Evolutionary conservation across 2,888 invertebrate genomes (phyloP), one percentile per base, ranked within the genome.

Genomic region (Diadegma fenestrale): DNA sequence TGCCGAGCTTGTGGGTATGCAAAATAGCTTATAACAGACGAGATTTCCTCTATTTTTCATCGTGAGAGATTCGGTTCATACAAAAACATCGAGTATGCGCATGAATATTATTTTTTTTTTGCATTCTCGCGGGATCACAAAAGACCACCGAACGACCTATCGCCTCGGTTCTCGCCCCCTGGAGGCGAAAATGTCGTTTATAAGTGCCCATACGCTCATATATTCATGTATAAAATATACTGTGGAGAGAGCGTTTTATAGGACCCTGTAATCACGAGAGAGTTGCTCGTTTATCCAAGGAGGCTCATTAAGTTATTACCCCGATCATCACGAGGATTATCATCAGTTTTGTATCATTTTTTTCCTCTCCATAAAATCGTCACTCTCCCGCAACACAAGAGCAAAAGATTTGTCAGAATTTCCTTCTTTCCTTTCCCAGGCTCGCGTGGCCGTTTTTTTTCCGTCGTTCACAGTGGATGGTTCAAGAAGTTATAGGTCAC

Each of bases 261-360:
- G 64, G 41, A 71, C 80, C 81, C 85, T 77, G 80, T 61, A 82
- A 85, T 85, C 85, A 80, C 71, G 76, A 51, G 80, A 77, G 79
- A 80, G 83, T 78, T 58, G 83, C 87, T 84, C 85, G 87, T 85
- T 85, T 77, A 87, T 84, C 84, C 85, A 77, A 82, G 83, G 83
- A 82, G 85, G 66, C 87, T 86, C 88, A 87, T 88, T 86, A 88
- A 88, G 85, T 85, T 84, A 87, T 88, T 88, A 88, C 82, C 85
- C 66, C 78, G 84, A 85, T 80, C 72, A 82, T 85, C 82, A 72
- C 76, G 85, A 88, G 77, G 76, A 81, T 85, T 85, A 85, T 82
- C 85, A 72, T 68, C 8, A n/a, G 43, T 76, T 58, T 79, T 73
- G 33, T 75, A 22, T 43, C 54, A 45, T n/a, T 19, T 78, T 71